phyloP scores from a whole-genome alignment of 2,113 vertebrate genomes.

The Halichoeres trimaculatus region DNA sequence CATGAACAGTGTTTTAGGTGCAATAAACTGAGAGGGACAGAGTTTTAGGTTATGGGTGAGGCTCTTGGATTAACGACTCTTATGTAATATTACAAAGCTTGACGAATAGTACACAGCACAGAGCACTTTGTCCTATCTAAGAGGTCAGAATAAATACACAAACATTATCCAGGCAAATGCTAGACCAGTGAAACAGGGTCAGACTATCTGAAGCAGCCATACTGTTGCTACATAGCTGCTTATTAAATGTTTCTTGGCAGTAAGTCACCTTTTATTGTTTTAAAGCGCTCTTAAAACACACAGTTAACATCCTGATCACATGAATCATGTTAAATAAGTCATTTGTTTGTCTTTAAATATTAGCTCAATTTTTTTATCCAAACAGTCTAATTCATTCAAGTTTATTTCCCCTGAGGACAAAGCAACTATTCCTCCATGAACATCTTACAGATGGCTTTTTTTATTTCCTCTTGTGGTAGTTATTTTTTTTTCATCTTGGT shows the following conservation, averaged over 20 bases:
- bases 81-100: not conserved
- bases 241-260: not conserved
- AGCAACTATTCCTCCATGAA: not conserved
- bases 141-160: not conserved
- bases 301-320: not conserved
- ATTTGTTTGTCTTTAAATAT: not conserved
- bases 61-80: not conserved
- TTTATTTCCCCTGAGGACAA: not conserved
- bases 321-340: not conserved
- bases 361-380: not conserved
- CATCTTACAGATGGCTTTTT: not conserved
- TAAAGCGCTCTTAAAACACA: not conserved
- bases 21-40: conserved; percentile 15
- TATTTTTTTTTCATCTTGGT: conserved; percentile 33
- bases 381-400: not conserved
- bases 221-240: not conserved
- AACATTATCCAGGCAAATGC: not conserved
- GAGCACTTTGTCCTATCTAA: not conserved
- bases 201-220: not conserved
- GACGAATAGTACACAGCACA: not conserved
- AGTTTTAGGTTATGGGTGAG: not conserved
- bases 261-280: conserved; percentile 4
- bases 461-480: not conserved
- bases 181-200: not conserved
- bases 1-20: not conserved